Conservation (phyloP, 2,113 vertebrate genomes). For the Phoenicopterus ruber region DNA sequence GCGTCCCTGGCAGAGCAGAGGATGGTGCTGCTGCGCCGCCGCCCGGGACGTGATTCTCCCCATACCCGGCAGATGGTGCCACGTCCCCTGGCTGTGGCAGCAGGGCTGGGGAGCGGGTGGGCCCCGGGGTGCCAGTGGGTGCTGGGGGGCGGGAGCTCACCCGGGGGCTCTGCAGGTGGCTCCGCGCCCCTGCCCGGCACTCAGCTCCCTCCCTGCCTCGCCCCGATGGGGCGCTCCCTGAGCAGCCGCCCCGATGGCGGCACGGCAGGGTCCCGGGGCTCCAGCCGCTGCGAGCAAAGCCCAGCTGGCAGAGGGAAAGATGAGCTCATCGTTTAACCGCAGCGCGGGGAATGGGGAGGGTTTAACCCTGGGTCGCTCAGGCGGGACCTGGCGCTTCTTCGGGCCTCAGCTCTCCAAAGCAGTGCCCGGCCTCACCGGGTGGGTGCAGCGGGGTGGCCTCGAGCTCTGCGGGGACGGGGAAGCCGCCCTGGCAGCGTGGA, state of each 20-base stretch:
- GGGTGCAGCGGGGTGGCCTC: not conserved
- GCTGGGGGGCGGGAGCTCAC: not conserved
- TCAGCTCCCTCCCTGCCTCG: not conserved
- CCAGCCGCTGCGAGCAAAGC: not conserved
- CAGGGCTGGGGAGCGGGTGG: no score
- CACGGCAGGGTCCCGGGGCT: not conserved
- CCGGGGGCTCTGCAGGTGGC: not conserved
- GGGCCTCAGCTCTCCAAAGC: not conserved
- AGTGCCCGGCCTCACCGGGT: not conserved
- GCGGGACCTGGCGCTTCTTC: rapidly evolving
- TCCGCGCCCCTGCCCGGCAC: not conserved
- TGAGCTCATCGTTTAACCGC: not conserved
- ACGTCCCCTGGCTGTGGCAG: not conserved
- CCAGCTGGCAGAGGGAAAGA: not conserved
- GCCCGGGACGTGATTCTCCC: not conserved
- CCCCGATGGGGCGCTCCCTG: rapidly evolving
- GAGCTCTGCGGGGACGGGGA: not conserved
- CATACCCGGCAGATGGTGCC: not conserved
- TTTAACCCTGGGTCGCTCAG: not conserved
- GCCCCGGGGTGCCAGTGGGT: not conserved
- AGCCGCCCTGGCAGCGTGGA: not conserved
- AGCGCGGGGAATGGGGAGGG: not conserved
- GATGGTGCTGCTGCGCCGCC: rapidly evolving
- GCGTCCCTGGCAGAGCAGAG: not conserved
- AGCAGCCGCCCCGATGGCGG: not conserved